Base-by-base conservation (phyloP, 2,888 invertebrate genomes). In the Hypomecis punctinalis region DNA sequence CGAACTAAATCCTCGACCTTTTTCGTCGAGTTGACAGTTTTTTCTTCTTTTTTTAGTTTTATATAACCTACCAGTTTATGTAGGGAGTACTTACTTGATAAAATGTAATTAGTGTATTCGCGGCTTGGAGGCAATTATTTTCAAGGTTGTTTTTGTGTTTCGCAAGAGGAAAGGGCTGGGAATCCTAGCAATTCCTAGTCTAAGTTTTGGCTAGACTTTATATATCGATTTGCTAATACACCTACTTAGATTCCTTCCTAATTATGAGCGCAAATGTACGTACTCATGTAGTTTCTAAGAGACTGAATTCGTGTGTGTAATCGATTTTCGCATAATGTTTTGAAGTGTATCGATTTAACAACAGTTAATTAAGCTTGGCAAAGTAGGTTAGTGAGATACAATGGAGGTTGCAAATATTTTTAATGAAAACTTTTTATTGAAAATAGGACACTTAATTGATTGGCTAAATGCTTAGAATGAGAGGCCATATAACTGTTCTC, bases 321-420 rank as follows among this genome's bases (percentile, higher is more conserved):
- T 56, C 57, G 43, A 57, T 54, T 57, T 52, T 43, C n/a, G 42
- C 33, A 39, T 23, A 23, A 23, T 51, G 52, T 57, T 57, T 52
- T 54, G 23, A 49, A 56, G 40, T 33, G 47, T 58, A 64, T 64
- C 51, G 64, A 64, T 60, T 64, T 56, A 64, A 64, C 60, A 64
- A 48, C 5, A 51, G 33, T 42, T 40, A 52, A 23, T n/a, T 52
- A 52, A 23, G 51, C 39, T 6, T 11, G 13, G 23, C 13, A 5
- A 52, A 23, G 52, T 52, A 52, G 40, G 40, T 52, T 40, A 40
- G 33, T 52, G 52, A 51, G 49, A 33, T 13, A 40, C 10, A n/a
- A 33, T 52, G 42, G 23, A 40, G 23, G 0, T 42, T 23, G 47
- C 47, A 33, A 33, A 4, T 47, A 9, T 9, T 47, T 23, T 23